Conservation (phyloP, 2,113 vertebrate genomes). For the Fregata magnificens region DNA sequence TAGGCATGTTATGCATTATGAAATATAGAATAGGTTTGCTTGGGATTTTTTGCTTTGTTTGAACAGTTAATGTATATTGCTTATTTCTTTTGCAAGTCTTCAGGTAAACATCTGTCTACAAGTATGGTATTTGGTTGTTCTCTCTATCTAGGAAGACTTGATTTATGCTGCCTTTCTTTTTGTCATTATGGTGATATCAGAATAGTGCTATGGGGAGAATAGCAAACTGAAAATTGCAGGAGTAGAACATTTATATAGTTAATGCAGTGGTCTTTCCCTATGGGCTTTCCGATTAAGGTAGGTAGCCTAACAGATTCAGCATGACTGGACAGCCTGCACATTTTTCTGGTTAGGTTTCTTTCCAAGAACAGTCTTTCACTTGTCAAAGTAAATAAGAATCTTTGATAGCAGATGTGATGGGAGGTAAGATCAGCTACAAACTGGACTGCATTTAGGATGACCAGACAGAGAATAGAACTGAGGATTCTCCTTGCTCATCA, state of each 20-base stretch:
- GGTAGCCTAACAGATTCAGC: background rate
- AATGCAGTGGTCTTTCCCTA: background rate
- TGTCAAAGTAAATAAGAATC: background rate
- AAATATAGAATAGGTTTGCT: background rate
- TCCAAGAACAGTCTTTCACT: background rate
- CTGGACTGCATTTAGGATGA: background rate
- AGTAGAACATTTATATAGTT: background rate
- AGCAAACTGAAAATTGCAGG: background rate
- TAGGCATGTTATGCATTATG: background rate
- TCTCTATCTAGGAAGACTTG: background rate
- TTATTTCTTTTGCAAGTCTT: background rate
- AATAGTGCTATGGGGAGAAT: background rate
- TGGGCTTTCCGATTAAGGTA: background rate
- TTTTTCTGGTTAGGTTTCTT: background rate
- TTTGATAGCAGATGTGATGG: background rate
- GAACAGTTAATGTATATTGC: background rate
- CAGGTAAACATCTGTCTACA: background rate
- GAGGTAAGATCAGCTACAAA: background rate
- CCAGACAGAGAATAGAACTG: background rate
- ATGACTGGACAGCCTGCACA: background rate
- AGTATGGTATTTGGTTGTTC: background rate
- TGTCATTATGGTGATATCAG: background rate
- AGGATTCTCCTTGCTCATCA: background rate
- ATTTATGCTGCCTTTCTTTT: background rate
- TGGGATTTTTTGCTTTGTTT: background rate